Conservation (phyloP, 1,140 invertebrate species). For the Lamellibrachia luymesi region DNA sequence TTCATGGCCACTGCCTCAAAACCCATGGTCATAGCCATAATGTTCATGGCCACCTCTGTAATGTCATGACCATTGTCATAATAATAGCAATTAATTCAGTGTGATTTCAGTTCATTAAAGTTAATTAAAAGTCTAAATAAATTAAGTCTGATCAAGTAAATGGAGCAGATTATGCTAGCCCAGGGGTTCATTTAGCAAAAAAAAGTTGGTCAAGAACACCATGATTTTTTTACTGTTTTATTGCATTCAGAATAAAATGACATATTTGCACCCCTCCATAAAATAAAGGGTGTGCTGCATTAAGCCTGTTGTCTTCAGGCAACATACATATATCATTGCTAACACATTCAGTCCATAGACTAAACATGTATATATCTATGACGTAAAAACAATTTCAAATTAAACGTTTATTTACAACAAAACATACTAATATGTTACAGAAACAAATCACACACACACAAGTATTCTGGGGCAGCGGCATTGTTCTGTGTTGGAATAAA, state of each 20-base stretch:
- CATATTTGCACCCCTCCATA: neutral
- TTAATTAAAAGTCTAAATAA: too few species aligned
- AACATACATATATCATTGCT: neutral
- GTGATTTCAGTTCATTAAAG: too few species aligned
- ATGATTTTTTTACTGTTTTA: neutral
- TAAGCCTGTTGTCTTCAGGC: neutral
- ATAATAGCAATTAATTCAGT: too few species aligned
- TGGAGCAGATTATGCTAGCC: too few species aligned
- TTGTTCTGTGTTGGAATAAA: neutral
- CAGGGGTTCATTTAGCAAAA: too few species aligned
- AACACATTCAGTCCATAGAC: neutral
- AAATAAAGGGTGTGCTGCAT: neutral
- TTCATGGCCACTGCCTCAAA: too few species aligned
- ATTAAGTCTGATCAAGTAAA: too few species aligned
- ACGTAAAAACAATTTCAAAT: neutral
- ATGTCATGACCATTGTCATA: too few species aligned
- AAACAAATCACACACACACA: neutral
- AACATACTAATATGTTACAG: neutral
- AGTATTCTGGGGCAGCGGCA: neutral
- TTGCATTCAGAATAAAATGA: neutral
- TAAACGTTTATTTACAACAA: conserved; percentile 13
- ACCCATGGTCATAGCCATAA: too few species aligned
- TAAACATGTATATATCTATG: neutral
- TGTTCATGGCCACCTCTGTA: too few species aligned
- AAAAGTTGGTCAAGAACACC: neutral